Percentiles rank a stretch among this genome's conserved stretches.
These are phyloP conservation scores for Cossypha heuglini DNA, from an alignment of 2,797 vertebrate genomes.

Conservation along the genomic window DNA sequence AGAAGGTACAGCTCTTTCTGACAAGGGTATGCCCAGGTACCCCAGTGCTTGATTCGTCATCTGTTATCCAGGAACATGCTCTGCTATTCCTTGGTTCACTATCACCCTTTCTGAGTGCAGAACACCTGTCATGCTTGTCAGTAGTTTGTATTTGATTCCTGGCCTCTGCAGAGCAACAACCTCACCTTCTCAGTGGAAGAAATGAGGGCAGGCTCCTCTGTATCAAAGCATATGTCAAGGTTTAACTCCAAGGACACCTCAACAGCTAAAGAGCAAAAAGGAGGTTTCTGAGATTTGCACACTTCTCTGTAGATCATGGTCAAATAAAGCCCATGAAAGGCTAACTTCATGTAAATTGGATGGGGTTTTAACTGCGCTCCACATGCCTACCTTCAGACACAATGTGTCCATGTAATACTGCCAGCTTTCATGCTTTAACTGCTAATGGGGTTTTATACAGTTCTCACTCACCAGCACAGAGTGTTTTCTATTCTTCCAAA, in stretches of 20 bases:
- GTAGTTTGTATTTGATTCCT: background rate
- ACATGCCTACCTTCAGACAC: background rate
- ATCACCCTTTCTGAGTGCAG: background rate
- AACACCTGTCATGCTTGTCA: background rate
- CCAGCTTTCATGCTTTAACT: background rate
- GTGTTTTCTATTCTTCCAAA: background rate
- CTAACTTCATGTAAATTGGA: background rate
- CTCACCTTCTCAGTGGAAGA: background rate
- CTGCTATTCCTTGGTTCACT: background rate
- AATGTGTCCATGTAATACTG: background rate
- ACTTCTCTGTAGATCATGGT: background rate
- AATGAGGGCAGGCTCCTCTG: background rate
- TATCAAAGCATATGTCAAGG: background rate
- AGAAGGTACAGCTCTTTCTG: background rate
- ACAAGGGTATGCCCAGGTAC: background rate
- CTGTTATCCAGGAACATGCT: background rate
- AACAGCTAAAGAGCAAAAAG: background rate
- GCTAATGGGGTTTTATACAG: background rate
- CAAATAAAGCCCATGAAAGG: background rate
- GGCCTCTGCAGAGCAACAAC: background rate
- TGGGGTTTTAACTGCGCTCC: background rate
- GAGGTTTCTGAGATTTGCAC: background rate
- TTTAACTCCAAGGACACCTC: background rate
- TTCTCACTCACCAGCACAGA: background rate
- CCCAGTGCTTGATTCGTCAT: rapidly evolving